Evolutionary conservation across 2,888 invertebrate species (phyloP).

Genomic region (Stenoptilia bipunctidactyla): DNA sequence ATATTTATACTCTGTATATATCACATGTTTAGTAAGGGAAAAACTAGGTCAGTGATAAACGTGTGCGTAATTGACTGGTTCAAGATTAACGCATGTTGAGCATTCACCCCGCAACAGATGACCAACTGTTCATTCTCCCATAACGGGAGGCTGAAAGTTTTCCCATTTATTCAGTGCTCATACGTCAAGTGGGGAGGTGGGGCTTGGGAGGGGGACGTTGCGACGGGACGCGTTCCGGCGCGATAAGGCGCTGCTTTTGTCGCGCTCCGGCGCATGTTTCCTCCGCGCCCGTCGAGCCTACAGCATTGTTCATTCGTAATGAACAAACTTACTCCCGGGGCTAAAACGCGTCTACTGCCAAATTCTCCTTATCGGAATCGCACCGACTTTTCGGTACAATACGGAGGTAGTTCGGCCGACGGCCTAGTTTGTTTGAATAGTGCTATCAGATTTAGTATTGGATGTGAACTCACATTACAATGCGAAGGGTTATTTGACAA

Average conservation of each 20-base stretch:
- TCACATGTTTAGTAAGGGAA: background rate
- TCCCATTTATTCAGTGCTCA: constrained; percentile 68
- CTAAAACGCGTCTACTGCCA: constrained; percentile 49
- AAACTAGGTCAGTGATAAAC: background rate
- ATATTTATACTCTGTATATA: background rate
- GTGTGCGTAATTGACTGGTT: background rate
- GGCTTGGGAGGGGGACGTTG: constrained; percentile 12
- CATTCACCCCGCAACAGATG: constrained; percentile 53
- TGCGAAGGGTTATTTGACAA: constrained; percentile 50
- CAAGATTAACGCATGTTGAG: constrained; percentile 48
- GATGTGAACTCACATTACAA: constrained; percentile 47
- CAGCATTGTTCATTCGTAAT: constrained; percentile 63
- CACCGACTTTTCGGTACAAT: constrained; percentile 38
- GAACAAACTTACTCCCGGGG: constrained; percentile 66
- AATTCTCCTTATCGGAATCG: constrained; percentile 64
- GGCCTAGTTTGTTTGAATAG: constrained; percentile 59
- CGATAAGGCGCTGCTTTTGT: constrained; percentile 64
- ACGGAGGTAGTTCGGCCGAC: constrained; percentile 39
- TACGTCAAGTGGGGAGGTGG: constrained; percentile 43
- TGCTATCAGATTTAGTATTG: constrained; percentile 37
- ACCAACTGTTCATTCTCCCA: constrained; percentile 66
- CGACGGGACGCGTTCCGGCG: constrained; percentile 59
- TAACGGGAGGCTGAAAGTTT: constrained; percentile 62
- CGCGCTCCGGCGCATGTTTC: constrained; percentile 69
- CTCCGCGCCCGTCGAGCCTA: constrained; percentile 63